Evolutionary conservation across 2,797 vertebrate species (phyloP).

Genomic region (Anas acuta): DNA sequence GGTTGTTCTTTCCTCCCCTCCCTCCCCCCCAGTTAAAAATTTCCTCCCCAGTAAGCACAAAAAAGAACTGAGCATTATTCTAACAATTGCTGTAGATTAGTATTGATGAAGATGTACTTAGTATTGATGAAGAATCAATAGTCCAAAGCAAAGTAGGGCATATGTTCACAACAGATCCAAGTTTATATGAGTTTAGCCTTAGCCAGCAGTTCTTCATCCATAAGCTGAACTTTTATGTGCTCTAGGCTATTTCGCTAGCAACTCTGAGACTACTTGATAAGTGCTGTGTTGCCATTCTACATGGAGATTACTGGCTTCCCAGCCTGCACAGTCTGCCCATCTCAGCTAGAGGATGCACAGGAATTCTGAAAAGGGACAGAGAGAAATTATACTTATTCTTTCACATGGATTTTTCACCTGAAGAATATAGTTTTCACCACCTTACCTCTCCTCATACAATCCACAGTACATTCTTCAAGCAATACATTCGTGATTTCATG

Average conservation of each 20-base stretch:
- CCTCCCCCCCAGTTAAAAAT: neutral
- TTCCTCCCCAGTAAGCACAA: neutral
- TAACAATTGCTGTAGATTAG: neutral
- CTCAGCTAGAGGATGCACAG: neutral
- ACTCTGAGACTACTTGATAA: neutral
- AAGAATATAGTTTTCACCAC: neutral
- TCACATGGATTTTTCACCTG: neutral
- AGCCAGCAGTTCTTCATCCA: neutral
- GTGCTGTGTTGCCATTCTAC: neutral
- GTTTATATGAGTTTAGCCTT: neutral
- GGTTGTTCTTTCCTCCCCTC: neutral
- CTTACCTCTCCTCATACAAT: neutral
- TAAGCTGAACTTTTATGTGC: neutral
- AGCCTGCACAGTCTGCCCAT: accelerated
- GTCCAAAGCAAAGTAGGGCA: neutral
- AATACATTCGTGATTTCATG: neutral
- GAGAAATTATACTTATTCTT: neutral
- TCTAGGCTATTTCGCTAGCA: neutral
- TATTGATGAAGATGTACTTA: neutral
- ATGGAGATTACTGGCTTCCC: neutral
- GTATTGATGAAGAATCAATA: neutral
- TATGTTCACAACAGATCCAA: neutral
- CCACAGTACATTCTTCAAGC: neutral
- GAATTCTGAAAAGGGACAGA: neutral
- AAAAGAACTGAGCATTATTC: neutral